Conservation (phyloP, 92 coral and sea anemone genomes). For the Actinernus sp. region DNA sequence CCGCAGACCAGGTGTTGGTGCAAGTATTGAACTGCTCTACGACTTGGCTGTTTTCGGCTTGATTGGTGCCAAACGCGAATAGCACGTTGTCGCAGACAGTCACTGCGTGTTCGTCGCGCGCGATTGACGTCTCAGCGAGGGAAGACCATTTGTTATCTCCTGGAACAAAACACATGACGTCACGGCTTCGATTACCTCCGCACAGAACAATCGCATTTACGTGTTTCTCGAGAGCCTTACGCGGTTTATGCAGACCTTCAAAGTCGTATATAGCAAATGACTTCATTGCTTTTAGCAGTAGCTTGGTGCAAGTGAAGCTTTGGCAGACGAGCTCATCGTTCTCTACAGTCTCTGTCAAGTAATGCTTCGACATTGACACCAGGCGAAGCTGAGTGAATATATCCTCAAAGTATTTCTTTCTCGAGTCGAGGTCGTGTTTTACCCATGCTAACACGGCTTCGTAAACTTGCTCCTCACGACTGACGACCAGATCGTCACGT, state of each 20-base stretch:
- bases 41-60: constrained; percentile 47
- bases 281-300: constrained; percentile 63
- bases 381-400: constrained; percentile 62
- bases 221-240: constrained; percentile 49
- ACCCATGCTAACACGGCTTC: constrained; percentile 76
- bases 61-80: constrained; percentile 72
- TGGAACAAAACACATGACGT: constrained; percentile 73
- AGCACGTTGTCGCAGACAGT: constrained; percentile 66
- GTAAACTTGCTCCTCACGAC: constrained; percentile 79
- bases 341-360: constrained; percentile 59
- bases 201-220: constrained; percentile 69
- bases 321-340: constrained; percentile 68
- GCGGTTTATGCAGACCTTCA: constrained; percentile 35
- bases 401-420: constrained; percentile 65
- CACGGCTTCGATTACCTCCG: constrained; percentile 75
- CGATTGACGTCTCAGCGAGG: constrained; percentile 52
- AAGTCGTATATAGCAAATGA: constrained; percentile 46
- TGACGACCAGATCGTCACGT: constrained; percentile 80
- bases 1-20: constrained; percentile 59
- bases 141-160: constrained; percentile 60
- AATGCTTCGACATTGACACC: constrained; percentile 61
- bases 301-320: constrained; percentile 70
- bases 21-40: constrained; percentile 73
- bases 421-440: constrained; percentile 45
- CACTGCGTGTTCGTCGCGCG: constrained; percentile 67